Evolutionary conservation across 92 coral and sea anemone species (phyloP), one percentile per base, ranked within the genome.

Genomic region (Virgularia gustaviana): DNA sequence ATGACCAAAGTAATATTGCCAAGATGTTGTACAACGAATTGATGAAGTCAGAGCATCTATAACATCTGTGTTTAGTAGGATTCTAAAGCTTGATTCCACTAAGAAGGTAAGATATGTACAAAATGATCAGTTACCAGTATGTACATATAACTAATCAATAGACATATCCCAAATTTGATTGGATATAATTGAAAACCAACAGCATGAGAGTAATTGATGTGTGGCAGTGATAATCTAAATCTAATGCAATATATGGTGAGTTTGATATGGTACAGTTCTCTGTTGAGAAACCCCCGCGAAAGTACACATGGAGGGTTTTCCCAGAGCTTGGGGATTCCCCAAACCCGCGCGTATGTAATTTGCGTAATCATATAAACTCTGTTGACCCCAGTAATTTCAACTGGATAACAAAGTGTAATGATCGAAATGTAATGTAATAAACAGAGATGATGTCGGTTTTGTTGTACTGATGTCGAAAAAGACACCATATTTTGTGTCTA

Each of bases 1-100:
- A 51, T 1, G 52, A 49, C 83, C 91, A 80, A 2, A 87, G 83
- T 15, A 33, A 6, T 9, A 79, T 39, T 2, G 77, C 49, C 38
- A 62, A 33, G 59, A n/a, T 52, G 59, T 18, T 52, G 59, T 52
- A 28, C n/a, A n/a, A n/a, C n/a, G n/a, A n/a, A n/a, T 58, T 30
- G 39, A 58, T 4, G 65, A 58, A 18, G 65, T 58, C 30, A 58
- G 33, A 22, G 65, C 65, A 28, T 28, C 38, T 10, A 58, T 58
- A 2, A 58, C 65, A 28, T 58, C 65, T 12, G 42, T 34, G 3
- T 65, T 65, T 65, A 57, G 72, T 6, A 42, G 11, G 18, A 23
- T 65, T 32, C 27, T 65, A 0, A 65, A 65, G 20, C 24, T 65
- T 23, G 72, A 65, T 41, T 65, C 72, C 32, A 45, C 72, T 12